These are phyloP conservation scores for Pachliopta kotzebuea DNA, from an alignment of 2,888 invertebrate genomes.

Conservation along the genomic window DNA sequence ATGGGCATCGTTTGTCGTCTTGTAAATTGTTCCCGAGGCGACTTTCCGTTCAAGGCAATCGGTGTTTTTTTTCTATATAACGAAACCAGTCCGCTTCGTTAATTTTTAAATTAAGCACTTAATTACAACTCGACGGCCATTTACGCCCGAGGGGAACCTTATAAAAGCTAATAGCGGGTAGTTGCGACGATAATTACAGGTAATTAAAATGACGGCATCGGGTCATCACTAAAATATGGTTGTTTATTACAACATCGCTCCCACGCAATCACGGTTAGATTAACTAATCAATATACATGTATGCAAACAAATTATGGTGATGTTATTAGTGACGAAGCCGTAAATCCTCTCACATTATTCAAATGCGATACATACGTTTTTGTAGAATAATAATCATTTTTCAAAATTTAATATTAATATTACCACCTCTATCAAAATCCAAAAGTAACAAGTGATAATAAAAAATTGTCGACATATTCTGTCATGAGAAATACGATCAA, in stretches of 20 bases:
- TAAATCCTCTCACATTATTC: neutral
- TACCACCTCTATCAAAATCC: neutral
- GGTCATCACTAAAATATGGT: constrained; percentile 34
- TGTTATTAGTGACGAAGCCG: constrained; percentile 1
- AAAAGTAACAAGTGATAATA: neutral
- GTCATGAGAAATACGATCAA: constrained; percentile 1
- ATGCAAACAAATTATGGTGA: constrained; percentile 8
- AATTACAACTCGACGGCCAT: constrained; percentile 49
- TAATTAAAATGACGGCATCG: constrained; percentile 47
- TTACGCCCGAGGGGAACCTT: constrained; percentile 44
- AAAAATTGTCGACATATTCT: constrained; percentile 6
- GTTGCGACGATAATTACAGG: constrained; percentile 50
- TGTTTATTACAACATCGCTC: constrained; percentile 33
- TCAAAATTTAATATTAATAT: neutral
- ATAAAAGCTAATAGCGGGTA: constrained; percentile 50
- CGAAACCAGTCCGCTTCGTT: constrained; percentile 44
- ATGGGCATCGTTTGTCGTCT: constrained; percentile 14
- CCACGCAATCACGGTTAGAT: constrained; percentile 28
- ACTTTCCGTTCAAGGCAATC: constrained; percentile 29
- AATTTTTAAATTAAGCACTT: constrained; percentile 60
- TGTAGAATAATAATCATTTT: neutral
- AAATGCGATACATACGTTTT: neutral
- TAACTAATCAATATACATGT: constrained; percentile 14
- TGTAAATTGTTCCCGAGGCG: constrained; percentile 27
- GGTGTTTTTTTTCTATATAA: constrained; percentile 34